These are phyloP conservation scores for Argyrosomus japonicus DNA, from an alignment of 2,113 vertebrate genomes.

Conservation along the genomic window DNA sequence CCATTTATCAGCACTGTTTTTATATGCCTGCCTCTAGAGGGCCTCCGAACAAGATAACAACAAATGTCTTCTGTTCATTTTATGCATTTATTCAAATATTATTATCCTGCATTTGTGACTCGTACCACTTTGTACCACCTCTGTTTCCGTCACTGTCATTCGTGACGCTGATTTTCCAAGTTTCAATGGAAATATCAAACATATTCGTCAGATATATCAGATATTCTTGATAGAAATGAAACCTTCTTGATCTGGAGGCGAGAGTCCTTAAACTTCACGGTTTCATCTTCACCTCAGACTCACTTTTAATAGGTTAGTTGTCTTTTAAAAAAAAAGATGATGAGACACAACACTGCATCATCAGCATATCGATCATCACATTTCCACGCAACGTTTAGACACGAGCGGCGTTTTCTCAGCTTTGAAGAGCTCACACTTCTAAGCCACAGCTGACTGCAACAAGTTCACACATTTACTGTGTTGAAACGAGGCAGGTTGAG, in stretches of 20 bases:
- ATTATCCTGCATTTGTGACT: neutral
- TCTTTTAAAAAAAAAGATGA: neutral
- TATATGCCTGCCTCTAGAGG: neutral
- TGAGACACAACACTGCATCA: neutral
- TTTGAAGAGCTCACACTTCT: constrained; percentile 18
- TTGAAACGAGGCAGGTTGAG: constrained; percentile 10
- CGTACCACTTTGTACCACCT: too few relatives aligned
- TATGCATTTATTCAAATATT: neutral
- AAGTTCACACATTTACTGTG: constrained; percentile 42
- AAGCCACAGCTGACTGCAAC: constrained; percentile 30
- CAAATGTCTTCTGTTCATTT: neutral
- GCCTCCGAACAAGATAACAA: neutral
- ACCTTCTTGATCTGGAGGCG: neutral
- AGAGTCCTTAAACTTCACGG: neutral
- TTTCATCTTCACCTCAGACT: neutral
- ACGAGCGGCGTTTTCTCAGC: neutral
- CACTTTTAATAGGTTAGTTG: neutral
- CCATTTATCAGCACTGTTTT: neutral
- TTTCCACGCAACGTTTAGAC: neutral
- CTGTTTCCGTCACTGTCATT: neutral
- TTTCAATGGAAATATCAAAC: neutral
- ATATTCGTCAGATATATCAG: neutral
- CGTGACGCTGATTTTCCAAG: neutral
- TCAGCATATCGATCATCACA: neutral
- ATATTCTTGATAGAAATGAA: neutral